Conservation (phyloP, 1,140 invertebrate genomes). For the Dinoponera quadriceps region DNA sequence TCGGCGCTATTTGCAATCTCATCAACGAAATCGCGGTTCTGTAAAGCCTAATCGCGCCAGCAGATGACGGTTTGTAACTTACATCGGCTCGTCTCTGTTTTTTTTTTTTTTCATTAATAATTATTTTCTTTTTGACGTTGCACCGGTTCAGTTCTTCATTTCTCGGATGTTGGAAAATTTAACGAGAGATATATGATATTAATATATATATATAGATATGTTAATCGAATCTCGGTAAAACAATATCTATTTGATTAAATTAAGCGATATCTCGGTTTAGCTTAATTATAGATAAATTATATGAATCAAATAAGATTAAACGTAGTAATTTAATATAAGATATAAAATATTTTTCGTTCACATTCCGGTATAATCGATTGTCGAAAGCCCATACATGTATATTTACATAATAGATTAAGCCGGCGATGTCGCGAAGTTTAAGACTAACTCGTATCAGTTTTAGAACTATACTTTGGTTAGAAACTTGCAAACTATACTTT, state of each 20-base stretch:
- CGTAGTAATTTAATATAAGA: background rate
- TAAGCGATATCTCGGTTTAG: too few relatives aligned
- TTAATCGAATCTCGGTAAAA: too few relatives aligned
- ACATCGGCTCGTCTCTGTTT: too few relatives aligned
- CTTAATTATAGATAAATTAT: too few relatives aligned
- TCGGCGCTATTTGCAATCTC: conserved; percentile 55
- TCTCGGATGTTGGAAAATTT: too few relatives aligned
- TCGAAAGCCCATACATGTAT: background rate
- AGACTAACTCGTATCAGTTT: conserved; percentile 29
- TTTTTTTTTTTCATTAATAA: background rate
- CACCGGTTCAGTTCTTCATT: too few relatives aligned
- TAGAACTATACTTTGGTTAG: conserved; percentile 24
- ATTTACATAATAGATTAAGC: conserved; percentile 20
- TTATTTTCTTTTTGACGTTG: too few relatives aligned
- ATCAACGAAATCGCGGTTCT: conserved; percentile 22
- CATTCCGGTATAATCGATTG: conserved; percentile 1
- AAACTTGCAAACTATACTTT: conserved; percentile 22
- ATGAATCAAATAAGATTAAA: too few relatives aligned
- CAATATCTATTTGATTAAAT: too few relatives aligned
- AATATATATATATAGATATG: too few relatives aligned
- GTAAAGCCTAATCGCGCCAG: conserved; percentile 17
- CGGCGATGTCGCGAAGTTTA: conserved; percentile 5
- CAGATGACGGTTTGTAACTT: background rate
- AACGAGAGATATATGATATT: too few relatives aligned
- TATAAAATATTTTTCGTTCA: too few relatives aligned